Conservation (phyloP, 2,888 invertebrate species). For the Alcis repandata region DNA sequence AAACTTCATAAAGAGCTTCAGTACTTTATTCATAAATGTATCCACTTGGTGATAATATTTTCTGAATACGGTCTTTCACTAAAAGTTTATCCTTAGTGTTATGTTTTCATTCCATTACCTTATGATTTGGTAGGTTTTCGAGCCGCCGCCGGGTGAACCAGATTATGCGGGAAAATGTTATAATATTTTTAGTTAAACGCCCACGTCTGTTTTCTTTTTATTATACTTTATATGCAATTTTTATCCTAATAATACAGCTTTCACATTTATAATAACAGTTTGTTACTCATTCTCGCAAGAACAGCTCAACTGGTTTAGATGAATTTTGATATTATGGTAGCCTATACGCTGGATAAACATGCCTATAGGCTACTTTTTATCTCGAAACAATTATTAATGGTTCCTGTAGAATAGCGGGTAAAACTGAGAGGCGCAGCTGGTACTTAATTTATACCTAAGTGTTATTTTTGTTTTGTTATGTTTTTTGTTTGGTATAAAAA, state of each 20-base stretch:
- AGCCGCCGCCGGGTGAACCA: conserved; percentile 62
- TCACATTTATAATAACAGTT: too few relatives aligned
- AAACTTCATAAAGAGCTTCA: background rate
- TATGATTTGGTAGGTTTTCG: conserved; percentile 62
- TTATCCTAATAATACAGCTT: background rate
- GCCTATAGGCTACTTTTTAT: too few relatives aligned
- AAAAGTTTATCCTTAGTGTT: conserved; percentile 58
- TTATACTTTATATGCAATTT: conserved; percentile 16
- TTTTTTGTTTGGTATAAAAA: too few relatives aligned
- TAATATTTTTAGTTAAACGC: conserved; percentile 18
- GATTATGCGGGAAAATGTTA: conserved; percentile 52
- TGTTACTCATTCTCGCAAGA: too few relatives aligned
- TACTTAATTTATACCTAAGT: too few relatives aligned
- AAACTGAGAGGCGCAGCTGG: too few relatives aligned
- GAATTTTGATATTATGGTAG: too few relatives aligned
- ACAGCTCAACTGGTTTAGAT: too few relatives aligned
- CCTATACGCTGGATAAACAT: too few relatives aligned
- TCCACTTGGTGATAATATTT: conserved; percentile 25
- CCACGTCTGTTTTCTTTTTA: conserved; percentile 49
- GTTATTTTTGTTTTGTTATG: too few relatives aligned
- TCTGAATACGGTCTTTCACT: conserved; percentile 45
- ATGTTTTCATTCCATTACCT: conserved; percentile 76
- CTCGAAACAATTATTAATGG: too few relatives aligned
- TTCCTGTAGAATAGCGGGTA: too few relatives aligned
- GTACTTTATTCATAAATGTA: conserved; percentile 17